Conservation (phyloP, 2,113 vertebrate genomes). For the Turdus rufiventris region DNA sequence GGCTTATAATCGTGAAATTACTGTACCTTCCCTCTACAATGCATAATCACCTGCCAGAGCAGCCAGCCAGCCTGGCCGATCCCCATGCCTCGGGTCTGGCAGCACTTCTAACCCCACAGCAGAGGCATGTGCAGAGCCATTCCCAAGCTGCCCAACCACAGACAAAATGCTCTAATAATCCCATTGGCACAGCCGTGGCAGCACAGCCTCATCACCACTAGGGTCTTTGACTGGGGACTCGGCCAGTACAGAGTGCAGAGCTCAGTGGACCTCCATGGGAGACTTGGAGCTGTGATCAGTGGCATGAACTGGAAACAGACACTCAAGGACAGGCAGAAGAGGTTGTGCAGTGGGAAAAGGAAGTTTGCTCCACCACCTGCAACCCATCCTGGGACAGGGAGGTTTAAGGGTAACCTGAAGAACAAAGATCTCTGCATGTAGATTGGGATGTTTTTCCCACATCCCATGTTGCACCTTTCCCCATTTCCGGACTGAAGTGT, state of each 20-base stretch:
- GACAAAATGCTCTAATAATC: background rate
- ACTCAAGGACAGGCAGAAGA: background rate
- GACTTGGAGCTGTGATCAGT: fast-evolving
- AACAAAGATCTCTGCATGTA: background rate
- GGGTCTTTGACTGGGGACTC: background rate
- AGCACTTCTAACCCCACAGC: background rate
- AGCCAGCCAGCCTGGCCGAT: background rate
- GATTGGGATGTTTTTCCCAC: background rate
- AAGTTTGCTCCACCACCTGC: background rate
- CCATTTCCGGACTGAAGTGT: background rate
- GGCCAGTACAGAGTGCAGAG: background rate
- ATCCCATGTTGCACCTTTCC: fast-evolving
- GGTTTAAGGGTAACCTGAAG: background rate
- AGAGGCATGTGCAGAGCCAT: background rate
- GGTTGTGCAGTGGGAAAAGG: background rate
- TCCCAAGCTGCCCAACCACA: background rate
- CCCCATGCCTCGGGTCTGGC: background rate
- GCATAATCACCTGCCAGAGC: constrained; percentile 11
- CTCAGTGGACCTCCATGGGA: background rate
- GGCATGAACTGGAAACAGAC: background rate
- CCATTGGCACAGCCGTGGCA: background rate
- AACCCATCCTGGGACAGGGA: background rate
- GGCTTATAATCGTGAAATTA: too few relatives aligned
- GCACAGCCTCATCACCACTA: fast-evolving
- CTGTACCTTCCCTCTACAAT: background rate